A percentile compares a stretch with the other conserved stretches of the same genome.
Evolutionary conservation across 2,797 vertebrate species (phyloP).

Genomic region (Hozukius guyotensis): DNA sequence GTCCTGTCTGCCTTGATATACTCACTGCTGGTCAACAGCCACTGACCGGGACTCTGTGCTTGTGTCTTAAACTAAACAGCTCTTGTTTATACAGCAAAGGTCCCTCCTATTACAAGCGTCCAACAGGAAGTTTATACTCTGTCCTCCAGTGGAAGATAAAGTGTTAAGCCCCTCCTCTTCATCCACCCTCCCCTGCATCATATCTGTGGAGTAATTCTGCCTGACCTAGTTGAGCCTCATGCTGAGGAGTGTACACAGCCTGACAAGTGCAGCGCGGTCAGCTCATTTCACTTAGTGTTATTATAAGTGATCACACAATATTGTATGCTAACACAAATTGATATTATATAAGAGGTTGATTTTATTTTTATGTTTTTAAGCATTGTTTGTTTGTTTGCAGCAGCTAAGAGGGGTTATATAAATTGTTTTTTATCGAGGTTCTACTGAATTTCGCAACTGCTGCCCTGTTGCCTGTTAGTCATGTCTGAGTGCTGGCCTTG

Average conservation of each 20-base stretch:
- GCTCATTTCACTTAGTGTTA: background rate
- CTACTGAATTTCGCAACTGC: conserved; percentile 7
- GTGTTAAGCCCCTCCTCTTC: conserved; percentile 8
- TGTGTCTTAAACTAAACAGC: background rate
- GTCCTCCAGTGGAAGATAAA: conserved; percentile 32
- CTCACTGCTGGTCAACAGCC: background rate
- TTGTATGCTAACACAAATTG: background rate
- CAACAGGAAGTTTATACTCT: conserved; percentile 35
- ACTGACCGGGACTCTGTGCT: background rate
- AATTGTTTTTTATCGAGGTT: background rate
- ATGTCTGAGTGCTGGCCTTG: conserved; percentile 31
- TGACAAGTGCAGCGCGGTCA: background rate
- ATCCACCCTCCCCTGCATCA: background rate
- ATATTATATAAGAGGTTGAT: background rate
- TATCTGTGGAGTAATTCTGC: conserved; percentile 26
- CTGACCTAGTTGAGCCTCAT: conserved; percentile 45
- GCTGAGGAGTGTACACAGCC: background rate
- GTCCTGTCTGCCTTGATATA: background rate
- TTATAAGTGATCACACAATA: background rate
- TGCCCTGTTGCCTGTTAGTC: conserved; percentile 19
- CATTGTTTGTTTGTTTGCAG: background rate
- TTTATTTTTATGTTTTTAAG: too few relatives aligned
- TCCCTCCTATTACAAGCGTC: background rate
- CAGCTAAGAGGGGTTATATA: background rate
- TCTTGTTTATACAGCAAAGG: conserved; percentile 15